Evolutionary conservation across 2,888 invertebrate species (phyloP).

Genomic region (Elmis aenea): DNA sequence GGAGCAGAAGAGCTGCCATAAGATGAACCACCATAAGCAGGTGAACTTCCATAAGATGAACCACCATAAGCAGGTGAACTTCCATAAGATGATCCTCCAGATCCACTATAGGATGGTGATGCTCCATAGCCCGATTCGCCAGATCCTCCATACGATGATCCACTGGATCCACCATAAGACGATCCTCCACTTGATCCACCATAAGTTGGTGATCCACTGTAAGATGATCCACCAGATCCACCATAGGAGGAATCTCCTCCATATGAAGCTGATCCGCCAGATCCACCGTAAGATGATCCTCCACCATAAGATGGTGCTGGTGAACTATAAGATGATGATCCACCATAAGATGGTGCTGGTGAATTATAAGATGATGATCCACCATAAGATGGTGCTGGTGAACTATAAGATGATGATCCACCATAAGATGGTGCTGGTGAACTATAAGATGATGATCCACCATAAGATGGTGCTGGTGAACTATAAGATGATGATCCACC

Average conservation of each 20-base stretch:
- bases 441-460: slow-evolving; percentile 3
- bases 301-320: slow-evolving; percentile 1
- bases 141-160: slow-evolving; percentile 11
- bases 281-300: too few species aligned
- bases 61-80: slow-evolving; percentile 8
- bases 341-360: slow-evolving; percentile 1
- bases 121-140: slow-evolving; percentile 9
- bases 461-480: slow-evolving; percentile 3
- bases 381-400: slow-evolving; percentile 12
- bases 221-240: slow-evolving; percentile 6
- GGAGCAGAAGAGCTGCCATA: slow-evolving; percentile 9
- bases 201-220: slow-evolving; percentile 1
- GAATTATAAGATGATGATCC: slow-evolving; percentile 5
- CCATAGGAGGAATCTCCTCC: slow-evolving; percentile 12
- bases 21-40: slow-evolving; percentile 7
- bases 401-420: slow-evolving; percentile 11
- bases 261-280: slow-evolving; percentile 13
- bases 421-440: slow-evolving; percentile 9
- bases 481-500: slow-evolving; percentile 3
- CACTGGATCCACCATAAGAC: slow-evolving; percentile 10
- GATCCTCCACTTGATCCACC: not conserved
- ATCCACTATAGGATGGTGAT: slow-evolving; percentile 5
- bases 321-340: slow-evolving; percentile 12
- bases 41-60: slow-evolving; percentile 9
- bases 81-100: slow-evolving; percentile 9